Evolutionary conservation across 1,140 invertebrate genomes (phyloP), one percentile per base, ranked within the genome.

Genomic region (Bombus turneri): DNA sequence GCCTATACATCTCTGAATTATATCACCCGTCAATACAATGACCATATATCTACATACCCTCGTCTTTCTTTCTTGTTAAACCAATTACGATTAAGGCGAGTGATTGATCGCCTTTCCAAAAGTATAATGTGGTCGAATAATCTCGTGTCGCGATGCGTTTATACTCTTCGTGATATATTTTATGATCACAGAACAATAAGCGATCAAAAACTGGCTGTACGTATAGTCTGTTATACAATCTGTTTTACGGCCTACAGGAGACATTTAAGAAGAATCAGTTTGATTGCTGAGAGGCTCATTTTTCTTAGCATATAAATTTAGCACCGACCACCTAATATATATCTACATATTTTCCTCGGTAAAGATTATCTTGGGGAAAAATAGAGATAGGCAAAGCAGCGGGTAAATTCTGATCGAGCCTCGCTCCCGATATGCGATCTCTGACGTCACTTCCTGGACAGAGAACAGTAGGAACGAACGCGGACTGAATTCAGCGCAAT

Each of bases 381-480:
- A 12, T 66, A 4, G 3, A 41, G 41, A 22, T 10, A 47, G 41
- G 39, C 13, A n/a, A 15, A 47, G 37, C 13, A 12, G n/a, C 31
- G 62, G 53, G 69, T 83, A 86, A 90, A 87, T 86, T 66, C 59
- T 78, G 53, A 83, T 82, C 71, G 75, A 53, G 39, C 37, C 28
- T 71, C 75, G 83, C 1, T 18, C 28, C 25, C 43, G 68, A 31
- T 59, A 64, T 69, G 75, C 68, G 53, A 88, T 88, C 72, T 47
- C 59, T 90, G 88, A 90, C 89, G 89, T 91, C 89, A 91, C 77
- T 90, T 91, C 89, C 89, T 87, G 89, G 73, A 59, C 13, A n/a
- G 43, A 79, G 79, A 83, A 79, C 59, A 83, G 87, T 78, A 81
- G 89, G 73, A 86, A 90, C 83, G 73, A 86, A 83, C 76, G 83